Evolutionary conservation across 2,888 invertebrate genomes (phyloP), one percentile per base, ranked within the genome.

Genomic region (Acronicta psi): DNA sequence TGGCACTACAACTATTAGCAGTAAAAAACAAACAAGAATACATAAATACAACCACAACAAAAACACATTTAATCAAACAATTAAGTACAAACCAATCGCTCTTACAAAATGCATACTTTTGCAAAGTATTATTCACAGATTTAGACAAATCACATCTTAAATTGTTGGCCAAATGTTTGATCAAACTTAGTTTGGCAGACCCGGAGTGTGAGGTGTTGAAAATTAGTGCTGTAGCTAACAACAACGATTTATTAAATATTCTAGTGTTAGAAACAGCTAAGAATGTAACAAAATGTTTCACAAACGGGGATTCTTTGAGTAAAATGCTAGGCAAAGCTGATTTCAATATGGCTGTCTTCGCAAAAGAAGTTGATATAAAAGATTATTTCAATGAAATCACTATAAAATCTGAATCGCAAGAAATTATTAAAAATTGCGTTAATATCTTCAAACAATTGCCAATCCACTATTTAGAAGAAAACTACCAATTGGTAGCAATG

Each of bases 381-480:
- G 77, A 84, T 0, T 87, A 82, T 73, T 88, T 92, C 37, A 70
- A 77, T 50, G 66, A 74, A 44, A 66, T 87, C 8, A 61, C 60
- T 18, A 29, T 85, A 10, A 74, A 73, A 69, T 64, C 76, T 34
- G 74, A 82, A 38, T 62, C 79, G 43, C 80, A 84, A 25, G 85
- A 85, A 18, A 74, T 65, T 16, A 59, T 91, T 8, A 70, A 77
- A 49, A 83, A 78, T 38, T 83, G 81, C 44, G 51, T 94, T 0
- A 88, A 91, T 4, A 69, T 93, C 7, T 64, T 92, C 17, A 89
- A 87, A 60, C 70, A 82, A 20, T 67, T 94, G 51, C 85, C 87
- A 55, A 82, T 94, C 42, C 80, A 88, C 56, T 87, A 89, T 80
- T 80, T 94, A 44, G 90, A 90, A 45, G 94, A 94, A 79, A 89